These are phyloP conservation scores for Cephus nigrinus DNA, from an alignment of 2,888 invertebrate species.

Conservation along the genomic window DNA sequence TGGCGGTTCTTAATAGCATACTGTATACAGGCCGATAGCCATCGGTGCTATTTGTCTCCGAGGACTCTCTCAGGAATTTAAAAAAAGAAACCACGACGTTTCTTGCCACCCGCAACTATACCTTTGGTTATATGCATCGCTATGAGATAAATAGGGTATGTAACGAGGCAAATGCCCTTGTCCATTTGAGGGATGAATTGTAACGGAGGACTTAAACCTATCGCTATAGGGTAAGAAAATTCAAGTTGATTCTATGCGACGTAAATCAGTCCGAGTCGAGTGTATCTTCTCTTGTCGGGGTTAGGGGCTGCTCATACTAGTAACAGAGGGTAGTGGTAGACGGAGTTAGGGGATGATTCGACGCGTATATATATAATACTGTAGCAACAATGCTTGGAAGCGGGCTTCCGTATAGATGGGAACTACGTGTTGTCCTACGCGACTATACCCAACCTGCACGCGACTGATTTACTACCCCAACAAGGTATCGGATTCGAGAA, in stretches of 20 bases:
- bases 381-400: background rate
- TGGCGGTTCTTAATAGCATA: constrained; percentile 56
- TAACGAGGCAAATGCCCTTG: background rate
- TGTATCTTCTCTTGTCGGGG: constrained; percentile 43
- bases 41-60: constrained; percentile 49
- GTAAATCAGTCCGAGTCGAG: constrained; percentile 8
- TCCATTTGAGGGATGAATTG: background rate
- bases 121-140: background rate
- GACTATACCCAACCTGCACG: constrained; percentile 45
- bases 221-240: background rate
- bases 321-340: constrained; percentile 19
- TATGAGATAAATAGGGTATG: background rate
- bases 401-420: constrained; percentile 48
- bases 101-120: background rate
- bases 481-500: constrained; percentile 10
- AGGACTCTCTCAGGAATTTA: constrained; percentile 43
- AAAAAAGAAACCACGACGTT: constrained; percentile 29
- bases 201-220: background rate
- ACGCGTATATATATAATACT: background rate
- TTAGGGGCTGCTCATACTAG: constrained; percentile 35
- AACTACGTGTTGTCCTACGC: constrained; percentile 58
- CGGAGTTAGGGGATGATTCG: background rate
- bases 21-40: constrained; percentile 49
- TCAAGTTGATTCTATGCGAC: background rate
- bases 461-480: constrained; percentile 53